Evolutionary conservation across 2,113 vertebrate genomes (phyloP), one percentile per base, ranked within the genome.

Genomic region (Donacobius atricapilla): DNA sequence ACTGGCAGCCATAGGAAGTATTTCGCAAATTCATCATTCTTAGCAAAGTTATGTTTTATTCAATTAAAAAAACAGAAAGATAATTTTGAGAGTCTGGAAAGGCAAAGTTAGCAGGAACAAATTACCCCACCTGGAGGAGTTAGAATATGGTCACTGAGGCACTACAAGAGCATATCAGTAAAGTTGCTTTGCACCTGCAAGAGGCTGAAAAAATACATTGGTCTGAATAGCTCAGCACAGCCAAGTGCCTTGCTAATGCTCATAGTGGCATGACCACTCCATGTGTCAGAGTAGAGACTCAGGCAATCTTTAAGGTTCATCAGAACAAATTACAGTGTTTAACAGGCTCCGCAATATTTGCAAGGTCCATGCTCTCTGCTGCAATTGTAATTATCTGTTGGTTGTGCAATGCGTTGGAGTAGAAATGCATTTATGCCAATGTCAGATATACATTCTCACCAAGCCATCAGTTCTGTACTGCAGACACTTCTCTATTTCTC

Each of bases 241-340:
- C 8, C 31, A 40, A 10, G 11, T 19, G 0, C 1, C 39, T 72
- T 0, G 0, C 40, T 72, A 64, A 30, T 6, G 2, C 11, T 61
- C 9, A 17, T 3, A 4, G 35, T 53, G 47, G 31, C 20, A n/a
- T 0, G 1, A 68, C 37, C 11, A 31, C 28, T 69, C 22, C 35
- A 17, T 33, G 44, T 39, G 47, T 10, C 40, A 37, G 20, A 21
- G 9, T 16, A 37, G 9, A 33, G 31, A 79, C 60, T 64, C 33
- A 53, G 37, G 27, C 18, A 56, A 15, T 47, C 85, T 92, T 31
- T 77, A 70, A 50, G 42, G 23, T 4, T 73, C 11, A 21, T 77
- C 69, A 70, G 78, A 87, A 13, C 57, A 87, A 89, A 70, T 37
- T 18, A 8, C 31, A 50, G 30, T 37, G 16, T 54, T 25, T 30